Conservation (phyloP, 2,113 vertebrate genomes). For the Candoia aspera region DNA sequence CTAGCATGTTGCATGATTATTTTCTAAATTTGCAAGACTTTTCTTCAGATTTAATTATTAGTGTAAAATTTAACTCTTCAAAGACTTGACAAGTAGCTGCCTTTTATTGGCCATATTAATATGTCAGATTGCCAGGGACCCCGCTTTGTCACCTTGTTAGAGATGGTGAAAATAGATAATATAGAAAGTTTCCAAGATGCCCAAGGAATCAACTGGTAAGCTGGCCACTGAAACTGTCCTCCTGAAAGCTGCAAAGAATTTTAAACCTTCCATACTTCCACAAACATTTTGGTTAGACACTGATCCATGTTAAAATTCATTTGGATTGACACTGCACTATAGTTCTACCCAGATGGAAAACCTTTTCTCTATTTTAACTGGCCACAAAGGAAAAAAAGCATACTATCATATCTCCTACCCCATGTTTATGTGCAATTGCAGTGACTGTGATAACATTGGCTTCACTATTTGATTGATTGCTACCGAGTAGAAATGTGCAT, state of each 20-base stretch:
- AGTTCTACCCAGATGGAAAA: background rate
- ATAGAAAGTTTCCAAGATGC: background rate
- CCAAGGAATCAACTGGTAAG: background rate
- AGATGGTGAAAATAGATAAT: background rate
- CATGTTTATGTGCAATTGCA: background rate
- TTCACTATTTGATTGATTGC: background rate
- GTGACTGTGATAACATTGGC: background rate
- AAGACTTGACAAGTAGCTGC: background rate
- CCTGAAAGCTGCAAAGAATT: background rate
- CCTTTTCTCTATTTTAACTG: background rate
- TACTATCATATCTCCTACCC: background rate
- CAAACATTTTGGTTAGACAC: background rate
- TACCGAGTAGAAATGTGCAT: background rate
- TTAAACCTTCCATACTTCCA: background rate
- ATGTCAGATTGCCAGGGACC: background rate
- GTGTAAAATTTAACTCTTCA: background rate
- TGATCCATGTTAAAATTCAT: background rate
- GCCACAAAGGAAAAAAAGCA: background rate
- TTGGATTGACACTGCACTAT: background rate
- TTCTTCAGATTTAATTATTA: slow-evolving; percentile 45
- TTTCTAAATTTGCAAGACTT: slow-evolving; percentile 41
- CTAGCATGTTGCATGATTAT: background rate
- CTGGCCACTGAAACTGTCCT: background rate
- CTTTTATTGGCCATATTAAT: background rate
- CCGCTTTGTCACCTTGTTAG: background rate